Evolutionary conservation across 2,113 vertebrate genomes (phyloP).

Genomic region (Hippocampus guttulatus): DNA sequence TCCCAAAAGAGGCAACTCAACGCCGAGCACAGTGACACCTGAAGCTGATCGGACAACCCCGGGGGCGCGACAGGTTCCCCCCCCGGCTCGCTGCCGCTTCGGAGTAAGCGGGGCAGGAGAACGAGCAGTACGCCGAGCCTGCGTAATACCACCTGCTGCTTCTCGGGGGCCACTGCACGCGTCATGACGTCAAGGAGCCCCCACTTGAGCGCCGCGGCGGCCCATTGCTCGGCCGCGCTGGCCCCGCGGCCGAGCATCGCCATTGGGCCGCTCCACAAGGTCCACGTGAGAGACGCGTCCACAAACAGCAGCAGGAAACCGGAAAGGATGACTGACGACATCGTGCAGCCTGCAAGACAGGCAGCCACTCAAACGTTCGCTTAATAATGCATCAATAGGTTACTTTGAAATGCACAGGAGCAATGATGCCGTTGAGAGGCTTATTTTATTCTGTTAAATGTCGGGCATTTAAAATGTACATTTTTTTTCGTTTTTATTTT

Average conservation of each 20-base stretch:
- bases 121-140: conserved; percentile 48
- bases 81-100: conserved; percentile 28
- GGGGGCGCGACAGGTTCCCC: conserved; percentile 17
- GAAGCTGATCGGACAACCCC: conserved; percentile 30
- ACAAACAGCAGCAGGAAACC: conserved; percentile 33
- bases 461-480: too few species aligned
- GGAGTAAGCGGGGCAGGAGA: conserved; percentile 56
- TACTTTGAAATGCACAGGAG: too few species aligned
- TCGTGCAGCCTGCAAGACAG: not conserved
- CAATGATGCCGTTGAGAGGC: too few species aligned
- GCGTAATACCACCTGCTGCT: conserved; percentile 9
- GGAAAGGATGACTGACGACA: not conserved
- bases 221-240: conserved; percentile 55
- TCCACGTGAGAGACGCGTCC: conserved; percentile 42
- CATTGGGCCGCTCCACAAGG: conserved; percentile 29
- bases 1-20: conserved; percentile 66
- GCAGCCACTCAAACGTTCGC: too few species aligned
- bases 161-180: conserved; percentile 3
- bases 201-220: conserved; percentile 47
- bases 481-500: too few species aligned
- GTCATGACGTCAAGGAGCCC: conserved; percentile 32
- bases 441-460: too few species aligned
- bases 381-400: too few species aligned
- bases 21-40: conserved; percentile 12
- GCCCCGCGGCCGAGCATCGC: conserved; percentile 24